Evolutionary conservation across 2,888 invertebrate species (phyloP), one percentile per base, ranked within the genome.

Genomic region (Agrilus cyanescens): DNA sequence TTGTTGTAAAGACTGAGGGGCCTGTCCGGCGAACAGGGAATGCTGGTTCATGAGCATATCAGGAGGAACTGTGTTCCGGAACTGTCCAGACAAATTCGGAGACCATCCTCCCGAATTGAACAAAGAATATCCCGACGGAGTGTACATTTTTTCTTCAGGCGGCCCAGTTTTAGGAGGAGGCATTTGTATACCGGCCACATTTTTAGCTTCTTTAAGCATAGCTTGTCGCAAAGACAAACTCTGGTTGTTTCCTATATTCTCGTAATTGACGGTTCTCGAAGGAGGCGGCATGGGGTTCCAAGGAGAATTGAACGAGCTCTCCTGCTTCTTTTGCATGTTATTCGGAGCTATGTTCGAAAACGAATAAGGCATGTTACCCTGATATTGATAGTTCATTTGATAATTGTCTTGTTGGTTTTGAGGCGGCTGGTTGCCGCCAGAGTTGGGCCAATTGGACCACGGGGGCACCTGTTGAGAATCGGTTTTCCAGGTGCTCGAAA

Each of bases 1-100:
- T 32, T 85, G 76, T 62, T 86, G 85, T 44, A 88, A 69, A 0
- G 86, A 85, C 30, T 85, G 85, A 2, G 84, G 83, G 3, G 83
- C 82, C 4, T 82, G 80, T 1, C 81, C 81, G 10, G 82, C 79
- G 81, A 85, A 85, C 34, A 86, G 67, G 1, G 84, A 82, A 75
- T 85, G 76, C 31, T 63, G 63, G 41, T 51, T 43, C 44, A 53
- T 41, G 31, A 49, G 38, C 41, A 50, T 46, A 29, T 51, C 49
- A 4, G 52, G 50, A n/a, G 50, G 42, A 42, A 51, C 57, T 8
- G 49, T 45, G 32, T 48, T 54, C 39, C 59, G 51, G 33, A 61
- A 50, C 38, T 60, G 62, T 10, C 58, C 60, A 1, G 59, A 56
- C 38, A 67, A 47, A 47, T 60, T 64, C 7, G 67, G 66, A 4